phyloP scores from a whole-genome alignment of 30 jellyfish, hydroid and myxozoan genomes.

The Phacellophora camtschatica region DNA sequence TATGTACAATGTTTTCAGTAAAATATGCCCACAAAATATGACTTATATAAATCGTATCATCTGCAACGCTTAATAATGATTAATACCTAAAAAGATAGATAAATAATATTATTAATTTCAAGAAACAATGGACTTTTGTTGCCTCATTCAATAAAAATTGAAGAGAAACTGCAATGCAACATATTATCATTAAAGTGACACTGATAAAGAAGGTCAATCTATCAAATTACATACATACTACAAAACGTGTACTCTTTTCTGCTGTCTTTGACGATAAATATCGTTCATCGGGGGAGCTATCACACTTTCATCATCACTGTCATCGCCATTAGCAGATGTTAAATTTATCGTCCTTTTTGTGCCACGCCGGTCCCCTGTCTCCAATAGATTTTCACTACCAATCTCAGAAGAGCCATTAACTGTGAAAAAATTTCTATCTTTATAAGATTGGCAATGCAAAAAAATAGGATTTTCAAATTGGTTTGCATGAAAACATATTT shows the following conservation, averaged over 20 bases:
- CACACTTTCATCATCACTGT: constrained; percentile 92
- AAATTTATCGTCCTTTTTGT: constrained; percentile 55
- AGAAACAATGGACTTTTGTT: constrained; percentile 6
- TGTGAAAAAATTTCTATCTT: background rate
- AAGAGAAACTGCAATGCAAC: no score
- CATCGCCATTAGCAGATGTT: constrained; percentile 67
- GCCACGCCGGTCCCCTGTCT: constrained; percentile 74
- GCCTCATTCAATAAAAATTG: no score
- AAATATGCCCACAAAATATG: no score
- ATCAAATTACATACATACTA: background rate
- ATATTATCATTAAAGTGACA: no score
- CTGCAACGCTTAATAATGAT: no score
- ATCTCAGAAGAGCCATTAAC: background rate
- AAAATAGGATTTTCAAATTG: background rate
- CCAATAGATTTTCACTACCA: background rate
- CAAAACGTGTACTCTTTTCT: constrained; percentile 75
- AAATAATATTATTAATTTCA: no score
- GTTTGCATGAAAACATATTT: no score
- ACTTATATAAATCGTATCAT: no score
- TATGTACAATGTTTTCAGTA: no score
- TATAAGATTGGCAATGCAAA: background rate
- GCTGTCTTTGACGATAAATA: constrained; percentile 88
- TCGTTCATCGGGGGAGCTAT: constrained; percentile 92
- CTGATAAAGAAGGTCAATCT: background rate
- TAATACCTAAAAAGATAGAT: no score